Conservation (phyloP, 2,113 vertebrate genomes). For the Phocoena phocoena region DNA sequence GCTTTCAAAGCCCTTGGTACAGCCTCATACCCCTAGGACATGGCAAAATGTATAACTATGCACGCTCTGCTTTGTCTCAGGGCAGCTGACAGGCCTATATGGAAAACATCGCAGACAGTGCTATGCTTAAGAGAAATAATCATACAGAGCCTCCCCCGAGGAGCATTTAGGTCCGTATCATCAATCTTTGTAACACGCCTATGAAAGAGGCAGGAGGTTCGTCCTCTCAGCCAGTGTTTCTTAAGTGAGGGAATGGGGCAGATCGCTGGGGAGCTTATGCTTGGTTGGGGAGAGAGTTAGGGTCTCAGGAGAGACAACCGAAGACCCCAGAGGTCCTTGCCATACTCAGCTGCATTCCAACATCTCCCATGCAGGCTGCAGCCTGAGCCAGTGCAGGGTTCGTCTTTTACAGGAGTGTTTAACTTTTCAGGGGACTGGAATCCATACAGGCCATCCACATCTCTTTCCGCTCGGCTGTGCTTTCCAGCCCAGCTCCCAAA, state of each 20-base stretch:
- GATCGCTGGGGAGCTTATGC: neutral
- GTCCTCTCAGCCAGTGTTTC: neutral
- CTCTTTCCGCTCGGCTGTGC: too few species aligned
- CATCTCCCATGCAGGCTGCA: neutral
- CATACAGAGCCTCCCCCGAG: neutral
- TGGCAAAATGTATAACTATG: neutral
- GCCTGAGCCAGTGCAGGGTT: neutral
- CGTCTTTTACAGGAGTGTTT: neutral
- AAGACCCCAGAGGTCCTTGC: neutral
- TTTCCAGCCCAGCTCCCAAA: neutral
- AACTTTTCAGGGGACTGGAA: neutral
- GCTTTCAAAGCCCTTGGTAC: neutral
- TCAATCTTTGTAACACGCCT: slow-evolving; percentile 49
- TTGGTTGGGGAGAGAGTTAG: neutral
- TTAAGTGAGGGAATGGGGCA: neutral
- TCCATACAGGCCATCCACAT: neutral
- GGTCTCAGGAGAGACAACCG: neutral
- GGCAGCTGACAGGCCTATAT: slow-evolving; percentile 51
- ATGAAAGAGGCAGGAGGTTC: neutral
- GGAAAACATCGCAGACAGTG: slow-evolving; percentile 15
- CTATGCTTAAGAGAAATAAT: slow-evolving; percentile 52
- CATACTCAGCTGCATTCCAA: neutral
- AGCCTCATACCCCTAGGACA: neutral
- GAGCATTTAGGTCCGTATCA: neutral
- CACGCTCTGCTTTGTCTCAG: slow-evolving; percentile 63